phyloP scores from a whole-genome alignment of 2,113 vertebrate genomes.

The Pampusana beccarii region DNA sequence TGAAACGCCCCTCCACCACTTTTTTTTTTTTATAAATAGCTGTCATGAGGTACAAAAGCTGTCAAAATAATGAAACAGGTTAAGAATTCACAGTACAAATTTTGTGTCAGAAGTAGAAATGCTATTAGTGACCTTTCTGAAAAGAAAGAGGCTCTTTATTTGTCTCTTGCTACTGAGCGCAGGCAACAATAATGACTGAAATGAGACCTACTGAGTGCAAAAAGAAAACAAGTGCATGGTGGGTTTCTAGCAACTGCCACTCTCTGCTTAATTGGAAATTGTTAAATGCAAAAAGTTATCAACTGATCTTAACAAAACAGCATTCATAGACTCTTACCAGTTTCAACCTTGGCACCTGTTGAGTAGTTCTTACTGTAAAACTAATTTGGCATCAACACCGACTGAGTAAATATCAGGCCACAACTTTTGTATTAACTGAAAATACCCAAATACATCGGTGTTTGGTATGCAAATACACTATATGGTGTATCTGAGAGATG shows the following conservation, averaged over 20 bases:
- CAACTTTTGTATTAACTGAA: neutral
- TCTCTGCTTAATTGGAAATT: neutral
- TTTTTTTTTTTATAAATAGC: conserved; percentile 5
- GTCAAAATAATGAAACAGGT: conserved; percentile 24
- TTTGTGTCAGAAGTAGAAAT: neutral
- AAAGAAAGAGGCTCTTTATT: conserved; percentile 27
- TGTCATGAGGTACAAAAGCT: neutral
- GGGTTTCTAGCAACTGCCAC: neutral
- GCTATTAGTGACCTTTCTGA: neutral
- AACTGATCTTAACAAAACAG: conserved; percentile 4
- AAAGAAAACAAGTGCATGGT: neutral
- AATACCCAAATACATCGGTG: neutral
- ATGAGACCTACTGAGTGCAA: conserved; percentile 4
- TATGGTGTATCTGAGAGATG: neutral
- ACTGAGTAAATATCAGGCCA: neutral
- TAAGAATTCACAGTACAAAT: neutral
- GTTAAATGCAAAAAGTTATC: neutral
- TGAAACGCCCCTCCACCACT: neutral
- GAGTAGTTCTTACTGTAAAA: neutral
- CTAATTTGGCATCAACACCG: neutral
- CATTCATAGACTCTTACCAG: neutral
- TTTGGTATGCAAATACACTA: fast-evolving
- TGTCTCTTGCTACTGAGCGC: conserved; percentile 6
- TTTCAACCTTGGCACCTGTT: neutral
- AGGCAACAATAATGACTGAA: conserved; percentile 12